Conservation (phyloP, 2,113 vertebrate genomes). For the Brachypteracias leptosomus region DNA sequence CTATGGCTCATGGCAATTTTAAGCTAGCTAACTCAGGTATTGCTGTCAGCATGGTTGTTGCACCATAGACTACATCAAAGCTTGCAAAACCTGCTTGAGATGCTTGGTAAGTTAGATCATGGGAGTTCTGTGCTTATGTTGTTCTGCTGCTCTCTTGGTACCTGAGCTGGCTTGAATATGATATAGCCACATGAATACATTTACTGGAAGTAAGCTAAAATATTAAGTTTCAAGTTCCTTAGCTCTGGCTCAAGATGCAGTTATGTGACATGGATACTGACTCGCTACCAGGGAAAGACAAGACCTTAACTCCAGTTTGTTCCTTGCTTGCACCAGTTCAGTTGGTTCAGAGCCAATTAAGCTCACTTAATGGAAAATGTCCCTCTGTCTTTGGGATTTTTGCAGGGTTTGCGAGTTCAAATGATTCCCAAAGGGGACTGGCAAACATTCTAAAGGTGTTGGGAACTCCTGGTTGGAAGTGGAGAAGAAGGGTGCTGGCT, state of each 20-base stretch:
- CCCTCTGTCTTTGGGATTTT: neutral
- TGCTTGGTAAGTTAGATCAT: neutral
- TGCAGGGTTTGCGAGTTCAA: neutral
- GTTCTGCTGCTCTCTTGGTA: neutral
- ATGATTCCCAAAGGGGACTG: neutral
- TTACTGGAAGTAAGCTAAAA: neutral
- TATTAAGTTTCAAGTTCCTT: neutral
- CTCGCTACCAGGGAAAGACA: neutral
- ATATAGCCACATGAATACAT: neutral
- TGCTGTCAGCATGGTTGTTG: neutral
- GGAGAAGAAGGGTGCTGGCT: neutral
- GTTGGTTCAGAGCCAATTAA: neutral
- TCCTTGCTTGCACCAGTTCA: neutral
- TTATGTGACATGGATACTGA: neutral
- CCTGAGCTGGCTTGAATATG: neutral
- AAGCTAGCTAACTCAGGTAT: neutral
- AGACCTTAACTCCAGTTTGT: neutral
- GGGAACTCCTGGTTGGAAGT: neutral
- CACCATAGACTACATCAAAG: neutral
- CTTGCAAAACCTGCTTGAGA: constrained; percentile 22
- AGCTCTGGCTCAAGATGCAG: neutral
- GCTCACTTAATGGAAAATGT: neutral
- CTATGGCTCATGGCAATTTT: neutral
- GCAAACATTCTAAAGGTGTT: neutral
- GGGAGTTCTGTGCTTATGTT: neutral